Evolutionary conservation across 1,140 invertebrate genomes (phyloP).

Genomic region (Theocolax elegans): DNA sequence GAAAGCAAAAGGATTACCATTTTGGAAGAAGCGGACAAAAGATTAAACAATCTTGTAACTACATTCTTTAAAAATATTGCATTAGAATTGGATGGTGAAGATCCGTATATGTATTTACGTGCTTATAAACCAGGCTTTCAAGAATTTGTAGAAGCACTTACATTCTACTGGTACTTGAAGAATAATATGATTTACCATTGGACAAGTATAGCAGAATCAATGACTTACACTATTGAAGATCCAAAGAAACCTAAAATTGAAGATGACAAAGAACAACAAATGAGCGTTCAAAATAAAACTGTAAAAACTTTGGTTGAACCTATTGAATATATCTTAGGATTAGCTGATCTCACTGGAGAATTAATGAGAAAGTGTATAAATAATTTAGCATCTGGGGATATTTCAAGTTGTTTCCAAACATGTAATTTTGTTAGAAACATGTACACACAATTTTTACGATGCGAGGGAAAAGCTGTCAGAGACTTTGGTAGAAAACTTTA

Average conservation of each 20-base stretch:
- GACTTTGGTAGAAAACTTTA: conserved; percentile 80
- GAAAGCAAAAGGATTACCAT: conserved; percentile 71
- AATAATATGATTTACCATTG: conserved; percentile 63
- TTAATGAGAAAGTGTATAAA: conserved; percentile 90
- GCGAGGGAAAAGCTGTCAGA: conserved; percentile 67
- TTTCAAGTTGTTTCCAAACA: conserved; percentile 78
- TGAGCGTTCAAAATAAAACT: conserved; percentile 38
- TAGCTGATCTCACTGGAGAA: conserved; percentile 90
- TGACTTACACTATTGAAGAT: conserved; percentile 56
- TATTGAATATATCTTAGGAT: conserved; percentile 82
- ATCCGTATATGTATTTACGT: conserved; percentile 79
- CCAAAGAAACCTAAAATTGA: not conserved
- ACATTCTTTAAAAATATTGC: conserved; percentile 77
- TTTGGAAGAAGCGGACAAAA: conserved; percentile 74
- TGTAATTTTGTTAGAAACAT: conserved; percentile 80
- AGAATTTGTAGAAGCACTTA: conserved; percentile 88
- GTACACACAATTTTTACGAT: conserved; percentile 77
- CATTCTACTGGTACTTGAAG: conserved; percentile 77
- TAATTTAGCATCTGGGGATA: conserved; percentile 80
- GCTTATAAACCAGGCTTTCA: conserved; percentile 85
- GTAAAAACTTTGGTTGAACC: conserved; percentile 67
- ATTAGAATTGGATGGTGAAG: conserved; percentile 76
- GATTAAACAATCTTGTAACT: conserved; percentile 72
- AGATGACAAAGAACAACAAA: not conserved
- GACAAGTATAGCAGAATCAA: conserved; percentile 63